These are phyloP conservation scores for Erebia ligea DNA, from an alignment of 2,888 invertebrate species.

Conservation along the genomic window DNA sequence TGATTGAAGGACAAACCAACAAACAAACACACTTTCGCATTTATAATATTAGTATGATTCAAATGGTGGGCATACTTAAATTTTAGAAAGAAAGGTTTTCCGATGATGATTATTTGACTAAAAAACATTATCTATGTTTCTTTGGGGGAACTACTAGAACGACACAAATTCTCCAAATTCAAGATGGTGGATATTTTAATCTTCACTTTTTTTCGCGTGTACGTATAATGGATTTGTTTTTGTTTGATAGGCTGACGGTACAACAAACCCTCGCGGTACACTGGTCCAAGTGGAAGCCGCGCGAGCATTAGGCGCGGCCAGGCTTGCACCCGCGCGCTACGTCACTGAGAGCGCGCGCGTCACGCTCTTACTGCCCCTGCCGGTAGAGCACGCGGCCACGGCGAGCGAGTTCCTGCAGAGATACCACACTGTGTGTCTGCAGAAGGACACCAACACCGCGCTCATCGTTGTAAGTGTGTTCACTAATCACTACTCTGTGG, in stretches of 20 bases:
- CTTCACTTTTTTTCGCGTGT: no score
- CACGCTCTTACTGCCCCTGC: slow-evolving; percentile 84
- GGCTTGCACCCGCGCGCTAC: slow-evolving; percentile 96
- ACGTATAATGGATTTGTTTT: background rate
- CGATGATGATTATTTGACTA: no score
- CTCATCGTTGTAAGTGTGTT: slow-evolving; percentile 85
- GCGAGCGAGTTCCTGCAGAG: slow-evolving; percentile 86
- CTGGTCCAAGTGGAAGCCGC: slow-evolving; percentile 87
- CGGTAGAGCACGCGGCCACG: slow-evolving; percentile 65
- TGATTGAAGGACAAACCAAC: no score
- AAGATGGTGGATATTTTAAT: no score
- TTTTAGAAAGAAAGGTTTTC: no score
- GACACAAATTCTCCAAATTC: no score
- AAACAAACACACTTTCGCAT: no score
- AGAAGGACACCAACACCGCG: slow-evolving; percentile 90
- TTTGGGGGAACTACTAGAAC: no score
- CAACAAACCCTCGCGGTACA: slow-evolving; percentile 86
- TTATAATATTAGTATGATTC: no score
- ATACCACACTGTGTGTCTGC: slow-evolving; percentile 88
- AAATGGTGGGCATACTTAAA: no score
- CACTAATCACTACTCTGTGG: background rate
- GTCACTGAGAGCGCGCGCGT: slow-evolving; percentile 96
- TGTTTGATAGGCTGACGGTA: slow-evolving; percentile 11
- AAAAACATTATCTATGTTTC: no score
- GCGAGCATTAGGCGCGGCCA: slow-evolving; percentile 93